These are phyloP conservation scores for Argopecten irradians DNA, from an alignment of 1,140 invertebrate species.

Conservation along the genomic window DNA sequence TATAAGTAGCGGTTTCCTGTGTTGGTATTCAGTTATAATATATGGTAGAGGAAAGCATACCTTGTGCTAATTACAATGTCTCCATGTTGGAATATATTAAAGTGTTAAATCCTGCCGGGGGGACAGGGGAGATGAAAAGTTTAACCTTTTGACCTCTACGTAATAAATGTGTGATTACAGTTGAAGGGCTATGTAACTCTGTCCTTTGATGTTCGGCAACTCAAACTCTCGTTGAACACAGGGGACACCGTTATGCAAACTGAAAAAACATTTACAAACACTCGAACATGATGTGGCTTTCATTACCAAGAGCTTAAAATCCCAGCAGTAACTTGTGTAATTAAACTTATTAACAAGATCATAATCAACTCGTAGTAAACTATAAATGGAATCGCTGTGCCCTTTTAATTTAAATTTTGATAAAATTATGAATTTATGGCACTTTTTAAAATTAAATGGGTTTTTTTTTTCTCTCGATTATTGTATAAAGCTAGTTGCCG, in stretches of 20 bases:
- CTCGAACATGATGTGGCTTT: background rate
- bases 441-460: background rate
- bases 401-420: background rate
- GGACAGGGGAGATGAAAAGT: background rate
- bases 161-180: background rate
- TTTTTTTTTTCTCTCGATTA: background rate
- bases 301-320: background rate
- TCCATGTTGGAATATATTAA: background rate
- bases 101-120: background rate
- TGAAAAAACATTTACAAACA: background rate
- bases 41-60: background rate
- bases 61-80: background rate
- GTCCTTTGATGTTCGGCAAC: background rate
- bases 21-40: background rate
- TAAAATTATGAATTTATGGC: background rate
- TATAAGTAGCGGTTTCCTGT: background rate
- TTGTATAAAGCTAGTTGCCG: background rate
- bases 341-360: background rate
- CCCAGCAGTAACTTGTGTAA: background rate
- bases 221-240: background rate
- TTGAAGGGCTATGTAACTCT: background rate
- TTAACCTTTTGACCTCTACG: constrained; percentile 6
- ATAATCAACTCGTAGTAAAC: background rate
- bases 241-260: background rate
- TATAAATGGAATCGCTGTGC: background rate